Percentiles rank a stretch among this genome's conserved stretches.
phyloP scores from a whole-genome alignment of 2,888 invertebrate genomes.

The Griposia aprilina region DNA sequence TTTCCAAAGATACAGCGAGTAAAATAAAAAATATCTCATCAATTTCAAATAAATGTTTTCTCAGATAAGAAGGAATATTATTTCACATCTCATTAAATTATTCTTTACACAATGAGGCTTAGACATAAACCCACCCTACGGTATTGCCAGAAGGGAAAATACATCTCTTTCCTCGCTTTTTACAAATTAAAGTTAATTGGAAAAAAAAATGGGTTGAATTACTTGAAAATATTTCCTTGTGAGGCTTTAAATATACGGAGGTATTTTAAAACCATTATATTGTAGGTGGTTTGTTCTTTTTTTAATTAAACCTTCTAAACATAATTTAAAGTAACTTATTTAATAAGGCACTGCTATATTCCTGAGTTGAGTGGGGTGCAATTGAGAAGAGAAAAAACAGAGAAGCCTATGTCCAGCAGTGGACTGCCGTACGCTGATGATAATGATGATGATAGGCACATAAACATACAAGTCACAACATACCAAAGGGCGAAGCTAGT shows the following conservation, averaged over 20 bases:
- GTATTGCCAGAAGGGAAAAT: conserved; percentile 2
- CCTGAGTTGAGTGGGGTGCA: too few species aligned
- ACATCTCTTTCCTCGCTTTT: conserved; percentile 6
- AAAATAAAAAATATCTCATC: not conserved
- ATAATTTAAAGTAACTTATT: too few species aligned
- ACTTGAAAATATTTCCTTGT: not conserved
- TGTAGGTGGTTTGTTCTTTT: not conserved
- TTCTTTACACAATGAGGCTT: conserved; percentile 7
- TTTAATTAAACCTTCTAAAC: not conserved
- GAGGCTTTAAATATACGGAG: not conserved
- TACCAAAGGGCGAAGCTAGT: too few species aligned
- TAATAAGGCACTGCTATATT: too few species aligned
- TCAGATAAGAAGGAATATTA: not conserved
- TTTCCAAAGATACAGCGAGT: not conserved
- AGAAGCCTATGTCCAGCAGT: too few species aligned
- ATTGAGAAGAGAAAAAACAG: too few species aligned
- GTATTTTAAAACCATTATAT: not conserved
- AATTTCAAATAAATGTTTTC: conserved; percentile 11
- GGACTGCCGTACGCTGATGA: too few species aligned
- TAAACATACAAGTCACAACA: too few species aligned
- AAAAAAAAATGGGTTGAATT: conserved; percentile 25
- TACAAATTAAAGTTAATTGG: conserved; percentile 19
- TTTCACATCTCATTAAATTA: conserved; percentile 29
- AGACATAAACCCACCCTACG: conserved; percentile 7
- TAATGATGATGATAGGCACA: too few species aligned